Evolutionary conservation across 1,140 invertebrate species (phyloP).

Genomic region (Lucilia sericata): DNA sequence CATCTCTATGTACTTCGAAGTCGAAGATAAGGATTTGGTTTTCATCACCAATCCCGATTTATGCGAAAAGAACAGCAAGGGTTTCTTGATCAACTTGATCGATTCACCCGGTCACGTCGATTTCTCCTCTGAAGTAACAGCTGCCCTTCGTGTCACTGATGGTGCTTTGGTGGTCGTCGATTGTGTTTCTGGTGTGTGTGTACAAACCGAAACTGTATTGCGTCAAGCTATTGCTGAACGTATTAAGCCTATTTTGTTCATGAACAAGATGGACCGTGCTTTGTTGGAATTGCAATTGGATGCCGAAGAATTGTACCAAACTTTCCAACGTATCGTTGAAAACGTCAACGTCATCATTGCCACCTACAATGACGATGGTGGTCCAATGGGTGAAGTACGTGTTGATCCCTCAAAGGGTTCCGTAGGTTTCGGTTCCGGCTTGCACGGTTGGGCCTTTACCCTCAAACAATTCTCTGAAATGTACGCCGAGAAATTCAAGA

Average conservation of each 20-base stretch:
- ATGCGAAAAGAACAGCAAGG: conserved; percentile 88
- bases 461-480: conserved; percentile 99
- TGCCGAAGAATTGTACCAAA: conserved; percentile 97
- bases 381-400: conserved; percentile 98
- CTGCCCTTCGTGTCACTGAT: conserved; percentile 98
- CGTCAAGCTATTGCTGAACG: conserved; percentile 99
- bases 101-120: conserved; percentile 99
- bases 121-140: conserved; percentile 99
- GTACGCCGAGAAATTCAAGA: conserved; percentile 99
- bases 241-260: conserved; percentile 99
- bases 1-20: conserved; percentile 98
- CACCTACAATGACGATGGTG: conserved; percentile 97
- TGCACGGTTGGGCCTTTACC: conserved; percentile 99
- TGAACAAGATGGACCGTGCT: conserved; percentile 99
- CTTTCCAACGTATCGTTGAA: conserved; percentile 99
- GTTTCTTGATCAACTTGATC: conserved; percentile 99
- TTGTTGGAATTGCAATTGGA: conserved; percentile 95
- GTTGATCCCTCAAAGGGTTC: conserved; percentile 98
- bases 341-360: conserved; percentile 99
- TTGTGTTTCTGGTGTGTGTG: conserved; percentile 99
- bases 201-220: conserved; percentile 98
- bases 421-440: conserved; percentile 98
- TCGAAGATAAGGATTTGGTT: conserved; percentile 90
- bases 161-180: conserved; percentile 99
- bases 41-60: conserved; percentile 92